phyloP scores from a whole-genome alignment of 2,888 invertebrate genomes.

The Athalia circularis region DNA sequence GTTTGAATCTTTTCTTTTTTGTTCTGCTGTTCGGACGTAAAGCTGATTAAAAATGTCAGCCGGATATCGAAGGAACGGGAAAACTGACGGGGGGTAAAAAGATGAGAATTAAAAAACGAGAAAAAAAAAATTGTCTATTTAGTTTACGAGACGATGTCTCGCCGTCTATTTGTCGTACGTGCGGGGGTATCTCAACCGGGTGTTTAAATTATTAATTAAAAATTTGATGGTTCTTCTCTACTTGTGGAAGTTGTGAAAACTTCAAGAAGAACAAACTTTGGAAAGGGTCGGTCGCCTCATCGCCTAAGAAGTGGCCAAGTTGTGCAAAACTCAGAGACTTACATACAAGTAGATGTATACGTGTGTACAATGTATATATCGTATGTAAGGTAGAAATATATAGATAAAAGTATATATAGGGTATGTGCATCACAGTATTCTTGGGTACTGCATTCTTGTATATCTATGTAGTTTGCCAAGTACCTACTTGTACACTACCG shows the following conservation, averaged over 20 bases:
- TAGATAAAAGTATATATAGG: background rate
- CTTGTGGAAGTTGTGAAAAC: slow-evolving; percentile 4
- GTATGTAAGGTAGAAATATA: background rate
- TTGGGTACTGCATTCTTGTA: background rate
- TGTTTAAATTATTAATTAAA: slow-evolving; percentile 39
- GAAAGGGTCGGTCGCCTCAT: slow-evolving; percentile 23
- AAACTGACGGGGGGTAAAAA: too few species aligned
- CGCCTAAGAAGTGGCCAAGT: slow-evolving; percentile 29
- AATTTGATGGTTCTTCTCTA: slow-evolving; percentile 33
- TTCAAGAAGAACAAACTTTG: slow-evolving; percentile 16
- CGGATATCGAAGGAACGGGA: too few species aligned
- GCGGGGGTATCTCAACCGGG: background rate
- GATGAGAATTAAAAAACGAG: too few species aligned
- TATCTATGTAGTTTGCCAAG: background rate
- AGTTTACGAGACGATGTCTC: background rate
- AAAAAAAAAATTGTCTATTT: too few species aligned
- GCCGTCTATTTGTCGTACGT: background rate
- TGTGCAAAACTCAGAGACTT: background rate
- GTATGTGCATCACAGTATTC: background rate
- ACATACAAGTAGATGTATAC: background rate
- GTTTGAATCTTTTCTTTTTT: too few species aligned
- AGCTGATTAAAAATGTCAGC: too few species aligned
- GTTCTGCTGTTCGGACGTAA: too few species aligned
- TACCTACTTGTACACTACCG: slow-evolving; percentile 25
- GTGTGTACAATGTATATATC: background rate